Conservation (phyloP, 2,888 invertebrate genomes). For the Calephelis perditalis region DNA sequence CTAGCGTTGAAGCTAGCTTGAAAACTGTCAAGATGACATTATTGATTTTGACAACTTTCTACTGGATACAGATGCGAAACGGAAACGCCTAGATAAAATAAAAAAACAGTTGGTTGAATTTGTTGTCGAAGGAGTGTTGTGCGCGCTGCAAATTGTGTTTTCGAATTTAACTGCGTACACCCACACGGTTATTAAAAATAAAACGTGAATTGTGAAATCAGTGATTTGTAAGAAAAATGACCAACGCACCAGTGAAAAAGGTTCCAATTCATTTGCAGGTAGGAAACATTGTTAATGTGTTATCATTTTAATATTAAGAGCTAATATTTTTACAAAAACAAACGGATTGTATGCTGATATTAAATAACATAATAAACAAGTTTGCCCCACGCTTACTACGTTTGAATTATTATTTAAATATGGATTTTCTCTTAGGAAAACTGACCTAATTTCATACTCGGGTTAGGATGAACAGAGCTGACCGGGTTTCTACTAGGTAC, state of each 20-base stretch:
- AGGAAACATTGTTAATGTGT: slow-evolving; percentile 42
- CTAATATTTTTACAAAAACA: not conserved
- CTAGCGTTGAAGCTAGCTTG: not conserved
- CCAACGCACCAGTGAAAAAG: slow-evolving; percentile 91
- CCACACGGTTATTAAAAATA: slow-evolving; percentile 59
- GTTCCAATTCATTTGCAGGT: slow-evolving; percentile 96
- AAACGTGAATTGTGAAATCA: slow-evolving; percentile 54
- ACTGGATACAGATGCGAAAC: slow-evolving; percentile 8
- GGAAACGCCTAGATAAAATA: slow-evolving; percentile 41
- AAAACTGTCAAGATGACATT: not conserved
- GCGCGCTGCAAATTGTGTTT: slow-evolving; percentile 23
- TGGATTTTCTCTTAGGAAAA: slow-evolving; percentile 27
- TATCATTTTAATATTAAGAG: slow-evolving; percentile 2
- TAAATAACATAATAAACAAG: slow-evolving; percentile 4
- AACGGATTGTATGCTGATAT: not conserved
- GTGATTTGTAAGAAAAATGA: slow-evolving; percentile 73
- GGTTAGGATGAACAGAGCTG: slow-evolving; percentile 33
- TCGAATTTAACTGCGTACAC: slow-evolving; percentile 48
- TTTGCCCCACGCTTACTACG: slow-evolving; percentile 8
- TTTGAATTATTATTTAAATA: not conserved
- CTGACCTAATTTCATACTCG: slow-evolving; percentile 44
- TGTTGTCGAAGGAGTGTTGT: slow-evolving; percentile 30
- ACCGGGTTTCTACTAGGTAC: slow-evolving; percentile 27
- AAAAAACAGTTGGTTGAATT: slow-evolving; percentile 48
- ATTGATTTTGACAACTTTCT: slow-evolving; percentile 11